Evolutionary conservation across 2,113 vertebrate genomes (phyloP), one percentile per base, ranked within the genome.

Genomic region (Ictalurus punctatus): DNA sequence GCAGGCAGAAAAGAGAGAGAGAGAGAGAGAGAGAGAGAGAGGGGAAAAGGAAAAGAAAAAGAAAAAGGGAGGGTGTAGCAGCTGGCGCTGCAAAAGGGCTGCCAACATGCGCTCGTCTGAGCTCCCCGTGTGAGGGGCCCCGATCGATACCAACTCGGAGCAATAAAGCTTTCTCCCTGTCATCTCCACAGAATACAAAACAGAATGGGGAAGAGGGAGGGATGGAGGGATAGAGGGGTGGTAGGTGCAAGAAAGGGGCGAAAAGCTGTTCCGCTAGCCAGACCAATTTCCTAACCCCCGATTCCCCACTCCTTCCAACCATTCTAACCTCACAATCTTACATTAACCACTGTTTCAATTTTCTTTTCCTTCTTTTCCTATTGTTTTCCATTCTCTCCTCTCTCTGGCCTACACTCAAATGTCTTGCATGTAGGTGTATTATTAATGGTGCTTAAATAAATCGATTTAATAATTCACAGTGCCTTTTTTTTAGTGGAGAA

Each of bases 71-170:
- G 81, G 90, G 80, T 90, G 93, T 89, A 90, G 90, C 85, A 71
- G 88, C 85, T 82, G 94, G 91, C 93, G 86, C 92, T 96, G 94
- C 88, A 73, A 95, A 95, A 95, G 95, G 91, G 94, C 94, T 94
- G 95, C 93, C 91, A 90, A 90, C 85, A 87, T 87, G 90, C 82
- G 94, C 12, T 48, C 91, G 92, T 95, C 95, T 93, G 92, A 92
- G 92, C 94, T 85, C 94, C 95, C 96, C 92, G 93, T 93, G 90
- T 85, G 93, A 84, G 91, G 94, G 94, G 95, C 96, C 96, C 96
- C 96, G 96, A 96, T 96, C 96, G 95, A 96, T 96, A 96, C 96
- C 89, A 95, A 96, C 96, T 96, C 95, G 91, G 94, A 96, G 96
- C 96, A 96, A 96, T 96, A 96, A 96, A 96, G 96, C 96, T 96